Evolutionary conservation across 2,888 invertebrate genomes (phyloP).

Genomic region (Rhagophthalmus giganteus): DNA sequence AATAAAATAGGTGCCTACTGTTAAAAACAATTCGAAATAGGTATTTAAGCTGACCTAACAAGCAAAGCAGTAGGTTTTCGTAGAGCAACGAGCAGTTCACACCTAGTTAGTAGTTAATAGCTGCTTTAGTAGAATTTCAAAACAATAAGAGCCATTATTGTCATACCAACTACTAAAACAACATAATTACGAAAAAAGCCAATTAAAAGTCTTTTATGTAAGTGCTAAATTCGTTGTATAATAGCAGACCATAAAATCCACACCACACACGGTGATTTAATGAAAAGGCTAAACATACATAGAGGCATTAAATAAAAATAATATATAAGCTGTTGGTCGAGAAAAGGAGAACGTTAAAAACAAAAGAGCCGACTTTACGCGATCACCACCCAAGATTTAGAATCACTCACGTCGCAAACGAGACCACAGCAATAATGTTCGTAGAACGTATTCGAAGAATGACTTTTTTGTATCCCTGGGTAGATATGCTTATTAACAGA

Average conservation of each 20-base stretch:
- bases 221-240: conserved; percentile 35
- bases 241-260: conserved; percentile 26
- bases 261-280: conserved; percentile 43
- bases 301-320: conserved; percentile 8
- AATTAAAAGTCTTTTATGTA: conserved; percentile 14
- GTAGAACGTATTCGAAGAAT: conserved; percentile 20
- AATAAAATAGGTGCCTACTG: neutral
- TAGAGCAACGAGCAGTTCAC: neutral
- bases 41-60: neutral
- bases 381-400: conserved; percentile 9
- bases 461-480: conserved; percentile 21
- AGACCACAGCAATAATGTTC: conserved; percentile 23
- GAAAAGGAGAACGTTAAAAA: neutral
- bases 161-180: neutral
- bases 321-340: neutral
- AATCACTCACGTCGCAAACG: conserved; percentile 18
- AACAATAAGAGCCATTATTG: neutral
- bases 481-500: conserved; percentile 27
- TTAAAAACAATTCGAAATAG: neutral
- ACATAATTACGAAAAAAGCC: conserved; percentile 28
- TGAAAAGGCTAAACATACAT: conserved; percentile 40
- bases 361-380: conserved; percentile 16
- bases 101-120: neutral
- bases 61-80: neutral
- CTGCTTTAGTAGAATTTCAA: neutral